Percentiles rank a stretch among this genome's conserved stretches.
phyloP scores from a whole-genome alignment of 2,888 invertebrate species.

The Anoplius nigerrimus region DNA sequence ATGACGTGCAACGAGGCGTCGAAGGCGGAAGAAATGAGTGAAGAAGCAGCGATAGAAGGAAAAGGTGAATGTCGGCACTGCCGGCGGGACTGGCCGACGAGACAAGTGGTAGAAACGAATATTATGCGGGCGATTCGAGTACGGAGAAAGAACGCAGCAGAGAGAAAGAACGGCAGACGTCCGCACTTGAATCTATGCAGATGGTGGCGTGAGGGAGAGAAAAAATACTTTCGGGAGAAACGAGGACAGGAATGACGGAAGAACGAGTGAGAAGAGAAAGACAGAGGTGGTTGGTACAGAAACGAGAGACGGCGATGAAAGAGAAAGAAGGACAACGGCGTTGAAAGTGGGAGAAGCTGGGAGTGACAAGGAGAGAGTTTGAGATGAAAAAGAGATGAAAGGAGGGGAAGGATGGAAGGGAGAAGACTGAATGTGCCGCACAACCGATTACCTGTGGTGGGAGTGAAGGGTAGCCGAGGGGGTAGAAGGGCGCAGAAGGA shows the following conservation, averaged over 20 bases:
- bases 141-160: constrained; percentile 43
- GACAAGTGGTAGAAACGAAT: constrained; percentile 53
- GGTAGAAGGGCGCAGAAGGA: constrained; percentile 34
- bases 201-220: constrained; percentile 38
- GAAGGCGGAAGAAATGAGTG: constrained; percentile 12
- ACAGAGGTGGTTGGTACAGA: constrained; percentile 21
- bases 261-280: constrained; percentile 25
- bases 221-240: constrained; percentile 10
- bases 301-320: constrained; percentile 22
- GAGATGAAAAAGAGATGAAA: constrained; percentile 31
- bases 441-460: constrained; percentile 50
- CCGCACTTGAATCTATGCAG: constrained; percentile 56
- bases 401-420: constrained; percentile 20
- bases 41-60: constrained; percentile 30
- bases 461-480: constrained; percentile 40
- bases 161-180: constrained; percentile 51
- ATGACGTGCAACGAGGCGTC: too few species aligned
- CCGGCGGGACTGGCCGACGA: constrained; percentile 27
- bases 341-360: constrained; percentile 14
- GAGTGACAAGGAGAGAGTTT: constrained; percentile 30
- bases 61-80: constrained; percentile 19
- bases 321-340: constrained; percentile 13
- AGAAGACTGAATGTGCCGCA: constrained; percentile 44
- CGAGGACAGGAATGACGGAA: constrained; percentile 21
- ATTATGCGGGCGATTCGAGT: constrained; percentile 49